Evolutionary conservation across 2,797 vertebrate genomes (phyloP), one percentile per base, ranked within the genome.

Genomic region (Pseudochromis fuscus): DNA sequence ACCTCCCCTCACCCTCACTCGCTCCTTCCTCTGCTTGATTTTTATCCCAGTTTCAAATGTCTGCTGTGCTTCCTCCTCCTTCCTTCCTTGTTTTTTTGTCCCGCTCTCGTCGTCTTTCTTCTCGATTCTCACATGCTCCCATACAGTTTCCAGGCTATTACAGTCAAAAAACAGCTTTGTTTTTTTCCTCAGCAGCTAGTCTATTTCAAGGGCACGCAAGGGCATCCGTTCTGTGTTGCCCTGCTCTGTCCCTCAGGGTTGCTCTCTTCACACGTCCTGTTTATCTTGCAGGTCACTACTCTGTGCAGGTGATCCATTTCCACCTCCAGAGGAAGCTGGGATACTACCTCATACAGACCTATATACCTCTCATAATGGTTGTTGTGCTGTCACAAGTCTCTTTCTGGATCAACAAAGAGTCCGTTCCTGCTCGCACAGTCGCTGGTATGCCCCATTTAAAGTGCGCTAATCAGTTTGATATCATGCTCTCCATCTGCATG

Each of bases 401-500:
- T 1, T 95, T 95, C 82, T 95, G 94, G 94, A 95, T 95, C 90
- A 96, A 95, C 89, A 95, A 96, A 88, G 95, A 95, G 83, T 94
- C 94, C 24, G 93, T 96, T 70, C 94, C 94, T 56, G 93, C 90
- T 56, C 94, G 93, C 85, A 95, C 94, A 1, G 94, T 95, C 53
- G 91, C 92, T 81, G 92, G 94, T 95, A 95, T 63, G 30, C 33
- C 24, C 25, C 48, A 51, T 10, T 28, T 13, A n/a, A 66, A 57
- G 24, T 53, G 8, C 16, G 30, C 6, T 58, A 30, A 56, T 74
- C 25, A 66, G 9, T 42, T 7, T 70, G 12, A 31, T 7, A 13
- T 65, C 19, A 38, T 8, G n/a, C n/a, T 37, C 31, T 31, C 8
- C 31, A 23, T 55, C 30, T 38, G 15, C 12, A 21, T 62, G 19